These are phyloP conservation scores for Lipotes vexillifer DNA, from an alignment of 2,113 vertebrate species.

Conservation along the genomic window DNA sequence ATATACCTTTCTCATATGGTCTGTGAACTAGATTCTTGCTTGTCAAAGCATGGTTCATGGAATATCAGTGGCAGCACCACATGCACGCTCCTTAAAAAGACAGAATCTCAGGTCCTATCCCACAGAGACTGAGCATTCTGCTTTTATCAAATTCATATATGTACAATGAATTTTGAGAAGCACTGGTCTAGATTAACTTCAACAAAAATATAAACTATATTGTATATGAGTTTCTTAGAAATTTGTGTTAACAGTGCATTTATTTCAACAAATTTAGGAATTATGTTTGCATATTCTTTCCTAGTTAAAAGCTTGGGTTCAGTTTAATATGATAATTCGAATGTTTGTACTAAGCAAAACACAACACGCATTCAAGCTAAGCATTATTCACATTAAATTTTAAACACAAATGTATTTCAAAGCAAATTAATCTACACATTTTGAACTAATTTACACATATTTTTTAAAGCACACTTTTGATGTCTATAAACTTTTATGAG, in stretches of 20 bases:
- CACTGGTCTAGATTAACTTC: neutral
- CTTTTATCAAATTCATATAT: neutral
- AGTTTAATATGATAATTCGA: neutral
- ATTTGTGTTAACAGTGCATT: neutral
- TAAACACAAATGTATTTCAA: slow-evolving; percentile 42
- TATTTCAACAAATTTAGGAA: neutral
- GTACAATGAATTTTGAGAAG: neutral
- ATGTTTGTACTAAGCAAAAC: slow-evolving; percentile 20
- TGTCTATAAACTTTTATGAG: neutral
- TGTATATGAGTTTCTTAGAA: neutral
- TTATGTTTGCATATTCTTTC: neutral
- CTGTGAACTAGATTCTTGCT: neutral
- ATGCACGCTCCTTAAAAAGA: neutral
- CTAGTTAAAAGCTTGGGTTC: neutral
- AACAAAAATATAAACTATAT: neutral
- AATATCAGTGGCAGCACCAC: neutral
- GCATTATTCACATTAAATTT: slow-evolving; percentile 4
- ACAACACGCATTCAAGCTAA: neutral
- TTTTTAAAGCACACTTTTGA: slow-evolving; percentile 23
- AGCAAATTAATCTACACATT: neutral
- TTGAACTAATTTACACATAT: neutral
- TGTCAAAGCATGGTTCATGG: neutral
- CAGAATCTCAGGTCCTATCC: neutral
- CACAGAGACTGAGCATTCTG: neutral
- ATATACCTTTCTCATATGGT: neutral